Evolutionary conservation across 2,888 invertebrate species (phyloP).

Genomic region (Thereva nobilitata): DNA sequence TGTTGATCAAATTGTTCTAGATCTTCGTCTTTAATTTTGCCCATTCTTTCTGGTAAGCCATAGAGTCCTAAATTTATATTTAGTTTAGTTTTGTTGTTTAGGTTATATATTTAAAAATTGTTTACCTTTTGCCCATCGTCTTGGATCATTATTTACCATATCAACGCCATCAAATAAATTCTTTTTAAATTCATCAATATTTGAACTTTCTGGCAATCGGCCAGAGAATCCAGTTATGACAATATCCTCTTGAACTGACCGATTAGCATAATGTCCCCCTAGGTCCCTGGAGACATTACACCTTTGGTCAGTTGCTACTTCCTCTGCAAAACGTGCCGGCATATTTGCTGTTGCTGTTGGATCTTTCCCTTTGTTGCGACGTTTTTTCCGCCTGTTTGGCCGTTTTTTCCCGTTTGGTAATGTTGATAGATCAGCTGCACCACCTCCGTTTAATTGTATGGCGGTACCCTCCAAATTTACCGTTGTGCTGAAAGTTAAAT

Average conservation of each 20-base stretch:
- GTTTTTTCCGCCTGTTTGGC: conserved; percentile 52
- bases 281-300: conserved; percentile 51
- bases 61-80: conserved; percentile 64
- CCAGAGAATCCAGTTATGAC: conserved; percentile 85
- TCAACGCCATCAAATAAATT: conserved; percentile 90
- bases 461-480: conserved; percentile 12
- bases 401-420: conserved; percentile 46
- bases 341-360: conserved; percentile 57
- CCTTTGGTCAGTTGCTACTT: conserved; percentile 55
- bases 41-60: conserved; percentile 78
- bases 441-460: conserved; percentile 30
- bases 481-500: conserved; percentile 3
- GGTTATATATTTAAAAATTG: background rate
- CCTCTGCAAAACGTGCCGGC: conserved; percentile 71
- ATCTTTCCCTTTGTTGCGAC: conserved; percentile 48
- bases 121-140: conserved; percentile 81
- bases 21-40: conserved; percentile 75
- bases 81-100: background rate
- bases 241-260: conserved; percentile 65
- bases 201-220: conserved; percentile 88
- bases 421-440: conserved; percentile 41
- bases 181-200: conserved; percentile 89
- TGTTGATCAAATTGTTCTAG: conserved; percentile 81
- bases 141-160: conserved; percentile 88
- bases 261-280: conserved; percentile 56